A percentile compares a stretch with the other conserved stretches of the same genome.
These are phyloP conservation scores for Elaphurus davidianus DNA, from an alignment of 2,113 vertebrate genomes.

Conservation along the genomic window DNA sequence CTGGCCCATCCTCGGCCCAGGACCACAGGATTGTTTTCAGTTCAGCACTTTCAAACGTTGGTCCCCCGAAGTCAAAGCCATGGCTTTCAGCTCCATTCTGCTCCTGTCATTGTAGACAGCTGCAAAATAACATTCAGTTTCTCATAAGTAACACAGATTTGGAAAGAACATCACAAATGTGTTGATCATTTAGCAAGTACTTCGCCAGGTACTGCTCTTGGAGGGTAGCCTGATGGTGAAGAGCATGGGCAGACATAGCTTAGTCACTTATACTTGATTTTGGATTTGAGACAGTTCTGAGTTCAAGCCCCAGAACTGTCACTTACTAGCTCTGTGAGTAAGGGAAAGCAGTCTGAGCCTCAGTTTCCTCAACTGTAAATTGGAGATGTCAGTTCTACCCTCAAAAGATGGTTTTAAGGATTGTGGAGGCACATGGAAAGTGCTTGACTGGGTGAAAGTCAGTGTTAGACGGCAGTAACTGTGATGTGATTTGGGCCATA, in stretches of 20 bases:
- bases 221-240: not conserved
- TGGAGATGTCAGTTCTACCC: not conserved
- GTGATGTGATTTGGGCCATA: not conserved
- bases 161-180: not conserved
- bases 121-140: not conserved
- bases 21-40: not conserved
- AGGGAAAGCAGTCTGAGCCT: not conserved
- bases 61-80: not conserved
- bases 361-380: not conserved
- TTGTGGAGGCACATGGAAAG: not conserved
- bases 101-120: not conserved
- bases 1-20: not conserved
- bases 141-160: not conserved
- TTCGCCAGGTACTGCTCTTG: not conserved
- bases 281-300: not conserved
- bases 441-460: not conserved
- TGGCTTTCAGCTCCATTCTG: not conserved
- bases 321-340: not conserved
- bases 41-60: not conserved
- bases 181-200: not conserved
- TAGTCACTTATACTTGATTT: not conserved
- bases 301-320: not conserved
- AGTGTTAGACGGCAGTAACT: not conserved
- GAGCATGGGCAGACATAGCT: not conserved
- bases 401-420: not conserved